Evolutionary conservation across 2,797 vertebrate species (phyloP), one percentile per base, ranked within the genome.

Genomic region (Columba guinea): DNA sequence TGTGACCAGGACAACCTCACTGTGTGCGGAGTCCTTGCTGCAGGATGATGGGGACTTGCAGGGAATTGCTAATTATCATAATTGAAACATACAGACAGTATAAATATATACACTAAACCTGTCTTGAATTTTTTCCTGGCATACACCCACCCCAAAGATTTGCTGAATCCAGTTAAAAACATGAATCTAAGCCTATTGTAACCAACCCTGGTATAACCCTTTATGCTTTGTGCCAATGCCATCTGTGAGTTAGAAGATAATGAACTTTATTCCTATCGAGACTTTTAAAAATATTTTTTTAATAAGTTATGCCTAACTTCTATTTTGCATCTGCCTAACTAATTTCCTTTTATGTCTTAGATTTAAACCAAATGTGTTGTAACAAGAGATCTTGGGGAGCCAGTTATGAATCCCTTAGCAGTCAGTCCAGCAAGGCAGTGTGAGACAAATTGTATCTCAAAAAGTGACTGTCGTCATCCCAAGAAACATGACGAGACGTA

Each of bases 211-310:
- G 77, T 71, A 11, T 55, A 69, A 48, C 28, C 23, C 28, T 67
- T 71, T 84, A 34, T 83, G 59, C 53, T 87, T 59, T 84, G 53
- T 93, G 52, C 55, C 30, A 39, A 8, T 87, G 41, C 74, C 88
- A 83, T 92, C 89, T 96, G 93, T 51, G 60, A 56, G 80, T 79
- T 95, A 79, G 84, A 95, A 95, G 93, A 96, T 96, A 97, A 94
- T 85, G 28, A 64, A 79, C 73, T 96, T 95, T 70, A 82, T 92
- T 96, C 60, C 55, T 92, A 41, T 80, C 30, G 32, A 68, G 94
- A 41, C 79, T 77, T 80, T 79, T 90, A 69, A 89, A 79, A 76
- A 46, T 80, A 63, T 91, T 75, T 79, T 89, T 92, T 76, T 95
- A 86, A 78, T 55, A 90, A 87, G 73, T 78, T 62, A 30, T 52